These are phyloP conservation scores for Galeopsomyia nigrocyanea DNA, from an alignment of 2,888 invertebrate species.

Conservation along the genomic window DNA sequence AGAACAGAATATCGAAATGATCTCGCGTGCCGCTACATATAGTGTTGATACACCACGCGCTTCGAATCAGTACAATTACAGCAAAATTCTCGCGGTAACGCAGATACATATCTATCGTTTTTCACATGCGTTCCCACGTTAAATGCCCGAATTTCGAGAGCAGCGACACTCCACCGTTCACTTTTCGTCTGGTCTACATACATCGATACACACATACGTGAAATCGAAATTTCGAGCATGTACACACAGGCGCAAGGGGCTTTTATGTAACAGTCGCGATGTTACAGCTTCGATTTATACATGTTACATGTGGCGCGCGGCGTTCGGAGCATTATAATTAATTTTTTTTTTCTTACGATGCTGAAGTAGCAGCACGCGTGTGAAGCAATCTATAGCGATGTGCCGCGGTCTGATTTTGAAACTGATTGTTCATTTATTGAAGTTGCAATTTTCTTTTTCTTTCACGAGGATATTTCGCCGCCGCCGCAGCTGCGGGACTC, in stretches of 20 bases:
- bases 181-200: conserved; percentile 6
- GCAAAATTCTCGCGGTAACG: no score
- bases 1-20: no score
- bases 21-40: no score
- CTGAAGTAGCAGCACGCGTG: neutral
- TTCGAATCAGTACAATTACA: neutral
- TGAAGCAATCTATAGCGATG: conserved; percentile 5
- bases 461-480: no score
- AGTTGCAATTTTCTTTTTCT: no score
- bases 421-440: neutral
- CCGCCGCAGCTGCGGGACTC: no score
- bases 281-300: neutral
- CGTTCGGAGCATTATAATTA: conserved; percentile 9
- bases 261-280: no score
- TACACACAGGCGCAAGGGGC: neutral
- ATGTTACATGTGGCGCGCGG: neutral
- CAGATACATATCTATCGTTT: no score
- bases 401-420: conserved; percentile 8
- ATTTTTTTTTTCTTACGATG: conserved; percentile 17
- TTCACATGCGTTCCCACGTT: no score
- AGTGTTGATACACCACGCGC: no score
- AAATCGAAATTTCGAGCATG: conserved; percentile 30
- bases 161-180: conserved; percentile 27
- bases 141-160: no score
- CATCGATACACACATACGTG: conserved; percentile 3